A percentile compares a stretch with the other conserved stretches of the same genome.
phyloP scores from a whole-genome alignment of 2,888 invertebrate species.

The Hirtodrosophila trivittata region DNA sequence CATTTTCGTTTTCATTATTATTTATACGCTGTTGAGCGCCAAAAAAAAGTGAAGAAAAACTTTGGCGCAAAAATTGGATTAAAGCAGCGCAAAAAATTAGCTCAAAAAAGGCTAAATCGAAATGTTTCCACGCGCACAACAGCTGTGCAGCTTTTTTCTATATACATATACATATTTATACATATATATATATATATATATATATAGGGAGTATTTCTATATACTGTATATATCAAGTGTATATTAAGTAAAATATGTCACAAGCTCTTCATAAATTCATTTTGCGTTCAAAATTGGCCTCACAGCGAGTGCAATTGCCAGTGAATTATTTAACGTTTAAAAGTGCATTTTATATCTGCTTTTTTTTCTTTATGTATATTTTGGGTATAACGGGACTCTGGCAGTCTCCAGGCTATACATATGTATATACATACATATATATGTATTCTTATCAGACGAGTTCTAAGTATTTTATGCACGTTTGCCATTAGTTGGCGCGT shows the following conservation, averaged over 20 bases:
- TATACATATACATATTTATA: constrained; percentile 2
- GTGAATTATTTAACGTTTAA: constrained; percentile 66
- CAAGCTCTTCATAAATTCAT: constrained; percentile 69
- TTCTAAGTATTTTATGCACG: constrained; percentile 58
- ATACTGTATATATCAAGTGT: not conserved
- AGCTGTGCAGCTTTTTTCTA: constrained; percentile 18
- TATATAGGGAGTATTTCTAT: not conserved
- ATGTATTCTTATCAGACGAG: constrained; percentile 1
- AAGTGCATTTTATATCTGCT: constrained; percentile 57
- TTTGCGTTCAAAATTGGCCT: constrained; percentile 56
- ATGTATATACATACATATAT: constrained; percentile 1
- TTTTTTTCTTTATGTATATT: constrained; percentile 17
- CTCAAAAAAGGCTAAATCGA: constrained; percentile 40
- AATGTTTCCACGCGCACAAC: constrained; percentile 13
- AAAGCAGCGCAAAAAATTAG: constrained; percentile 38
- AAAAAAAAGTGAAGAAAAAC: constrained; percentile 6
- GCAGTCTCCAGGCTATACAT: too few species aligned
- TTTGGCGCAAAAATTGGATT: constrained; percentile 27
- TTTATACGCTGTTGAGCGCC: constrained; percentile 18
- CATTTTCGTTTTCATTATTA: constrained; percentile 22
- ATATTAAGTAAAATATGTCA: constrained; percentile 54
- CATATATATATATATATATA: not conserved
- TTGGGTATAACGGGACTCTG: too few species aligned
- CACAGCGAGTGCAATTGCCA: constrained; percentile 45
- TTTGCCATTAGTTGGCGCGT: constrained; percentile 60